Conservation (phyloP, 2,797 vertebrate species). For the Enteromius argenteus region DNA sequence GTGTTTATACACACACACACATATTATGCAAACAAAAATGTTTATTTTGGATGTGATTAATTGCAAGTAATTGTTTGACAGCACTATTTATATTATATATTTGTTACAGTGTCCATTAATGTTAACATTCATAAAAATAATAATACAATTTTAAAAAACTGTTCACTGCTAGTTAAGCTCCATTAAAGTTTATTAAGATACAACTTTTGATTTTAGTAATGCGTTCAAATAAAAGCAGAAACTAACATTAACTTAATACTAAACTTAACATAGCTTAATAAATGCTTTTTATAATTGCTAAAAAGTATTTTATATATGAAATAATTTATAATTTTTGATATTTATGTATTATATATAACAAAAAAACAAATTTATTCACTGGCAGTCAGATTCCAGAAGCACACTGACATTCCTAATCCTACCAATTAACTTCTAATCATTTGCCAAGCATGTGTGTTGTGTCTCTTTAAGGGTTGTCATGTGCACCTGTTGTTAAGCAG, state of each 20-base stretch:
- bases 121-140: not conserved
- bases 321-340: not conserved
- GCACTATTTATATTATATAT: not conserved
- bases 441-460: not conserved
- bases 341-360: too few relatives aligned
- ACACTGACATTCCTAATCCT: not conserved
- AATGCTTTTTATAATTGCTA: too few relatives aligned
- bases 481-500: slow-evolving; percentile 64
- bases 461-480: slow-evolving; percentile 58
- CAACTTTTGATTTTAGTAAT: not conserved
- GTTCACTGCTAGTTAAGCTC: not conserved
- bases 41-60: too few relatives aligned
- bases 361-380: too few relatives aligned
- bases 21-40: too few relatives aligned
- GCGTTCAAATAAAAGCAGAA: not conserved
- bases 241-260: not conserved
- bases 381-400: not conserved
- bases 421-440: not conserved
- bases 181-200: not conserved
- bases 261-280: not conserved
- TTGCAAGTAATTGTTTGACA: too few relatives aligned
- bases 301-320: not conserved
- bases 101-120: not conserved
- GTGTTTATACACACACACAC: too few relatives aligned
- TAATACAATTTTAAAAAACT: not conserved